These are phyloP conservation scores for Channa striata DNA, from an alignment of 2,797 vertebrate species.

Conservation along the genomic window DNA sequence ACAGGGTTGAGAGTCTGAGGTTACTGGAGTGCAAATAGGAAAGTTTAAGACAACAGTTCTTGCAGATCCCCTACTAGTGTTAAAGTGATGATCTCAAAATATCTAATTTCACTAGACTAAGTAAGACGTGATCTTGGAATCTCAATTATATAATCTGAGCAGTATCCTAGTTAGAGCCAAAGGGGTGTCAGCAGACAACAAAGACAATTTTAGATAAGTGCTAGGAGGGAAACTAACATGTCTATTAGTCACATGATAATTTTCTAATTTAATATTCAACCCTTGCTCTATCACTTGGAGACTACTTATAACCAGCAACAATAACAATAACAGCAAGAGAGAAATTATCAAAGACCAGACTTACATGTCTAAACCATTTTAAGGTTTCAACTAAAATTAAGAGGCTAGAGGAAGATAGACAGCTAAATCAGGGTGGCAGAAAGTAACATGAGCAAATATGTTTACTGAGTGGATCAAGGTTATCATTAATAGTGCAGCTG, in stretches of 20 bases:
- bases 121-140: neutral
- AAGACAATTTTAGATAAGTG: neutral
- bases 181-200: neutral
- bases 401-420: neutral
- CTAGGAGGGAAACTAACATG: too few relatives aligned
- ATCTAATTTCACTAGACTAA: neutral
- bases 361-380: slow-evolving; percentile 2
- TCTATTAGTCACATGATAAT: neutral
- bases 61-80: neutral
- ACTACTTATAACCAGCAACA: slow-evolving; percentile 5
- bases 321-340: too few relatives aligned
- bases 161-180: neutral
- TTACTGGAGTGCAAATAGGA: slow-evolving; percentile 17
- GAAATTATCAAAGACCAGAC: slow-evolving; percentile 17
- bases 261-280: neutral
- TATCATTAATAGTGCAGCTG: slow-evolving; percentile 41
- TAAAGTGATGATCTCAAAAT: slow-evolving; percentile 3
- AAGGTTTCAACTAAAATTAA: slow-evolving; percentile 7
- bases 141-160: neutral
- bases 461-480: slow-evolving; percentile 45
- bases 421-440: slow-evolving; percentile 28
- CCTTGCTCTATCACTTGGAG: slow-evolving; percentile 5
- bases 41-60: slow-evolving; percentile 9
- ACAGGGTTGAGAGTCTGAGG: slow-evolving; percentile 4
- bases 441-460: slow-evolving; percentile 28